Evolutionary conservation across 2,888 invertebrate species (phyloP).

Genomic region (Lumbricus terrestris): DNA sequence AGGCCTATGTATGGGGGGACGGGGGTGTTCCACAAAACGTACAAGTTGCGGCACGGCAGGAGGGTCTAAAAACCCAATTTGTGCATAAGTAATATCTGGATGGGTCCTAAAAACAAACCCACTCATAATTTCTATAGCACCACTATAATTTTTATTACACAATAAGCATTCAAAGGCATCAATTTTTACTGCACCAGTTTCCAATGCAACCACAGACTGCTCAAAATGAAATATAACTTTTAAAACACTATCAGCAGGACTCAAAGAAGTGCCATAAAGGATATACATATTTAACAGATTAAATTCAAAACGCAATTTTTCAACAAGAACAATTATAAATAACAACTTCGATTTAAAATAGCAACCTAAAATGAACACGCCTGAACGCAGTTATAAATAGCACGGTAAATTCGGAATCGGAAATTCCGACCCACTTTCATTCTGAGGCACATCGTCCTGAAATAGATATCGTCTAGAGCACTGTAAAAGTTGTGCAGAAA

Average conservation of each 20-base stretch:
- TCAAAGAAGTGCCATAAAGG: neutral
- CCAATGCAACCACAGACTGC: neutral
- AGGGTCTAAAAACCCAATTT: too few relatives aligned
- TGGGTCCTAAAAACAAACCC: too few relatives aligned
- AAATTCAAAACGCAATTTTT: neutral
- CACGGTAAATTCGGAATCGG: neutral
- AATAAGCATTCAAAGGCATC: neutral
- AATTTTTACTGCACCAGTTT: neutral
- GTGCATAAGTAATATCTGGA: too few relatives aligned
- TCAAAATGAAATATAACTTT: neutral
- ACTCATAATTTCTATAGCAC: neutral
- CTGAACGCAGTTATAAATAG: neutral
- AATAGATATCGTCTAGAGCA: neutral
- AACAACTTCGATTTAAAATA: neutral
- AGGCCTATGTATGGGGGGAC: too few relatives aligned
- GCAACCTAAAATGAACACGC: neutral
- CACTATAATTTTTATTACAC: too few relatives aligned
- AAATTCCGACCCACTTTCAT: neutral
- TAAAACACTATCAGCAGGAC: neutral
- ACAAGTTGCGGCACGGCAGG: too few relatives aligned
- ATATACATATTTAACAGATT: neutral
- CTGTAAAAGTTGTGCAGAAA: neutral
- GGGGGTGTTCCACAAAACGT: too few relatives aligned
- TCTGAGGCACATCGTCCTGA: neutral
- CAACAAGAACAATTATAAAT: neutral